Base-by-base conservation (phyloP, 2,797 vertebrate species). In the Delichon dasypus region DNA sequence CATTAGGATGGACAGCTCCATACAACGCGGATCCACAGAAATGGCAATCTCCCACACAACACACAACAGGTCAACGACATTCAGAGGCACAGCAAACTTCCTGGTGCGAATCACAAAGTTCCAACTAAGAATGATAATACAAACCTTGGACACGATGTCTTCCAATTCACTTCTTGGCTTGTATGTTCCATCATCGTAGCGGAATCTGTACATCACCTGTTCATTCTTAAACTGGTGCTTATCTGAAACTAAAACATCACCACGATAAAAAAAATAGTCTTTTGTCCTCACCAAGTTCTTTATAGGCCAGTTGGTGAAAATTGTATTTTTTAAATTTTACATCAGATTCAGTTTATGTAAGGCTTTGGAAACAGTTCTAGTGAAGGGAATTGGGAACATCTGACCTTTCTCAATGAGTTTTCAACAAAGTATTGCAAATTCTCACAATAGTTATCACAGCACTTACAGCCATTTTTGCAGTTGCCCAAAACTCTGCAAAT, bases 191-290 rank as follows among this genome's bases (percentile, higher is more conserved):
- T 99, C 99, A 3, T 99, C 99, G 1, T 99, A 99, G 76, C 99
- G 99, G 97, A 99, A 99, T 57, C 99, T 98, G 96, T 99, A 99
- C 97, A 99, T 97, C 90, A 99, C 99, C 97, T 99, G 99, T 94
- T 99, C 99, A 0, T 99, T 99, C 98, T 99, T 99, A 97, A 99
- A 99, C 97, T 99, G 99, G 95, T 99, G 99, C 94, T 99, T 99
- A 97, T 99, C 99, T 44, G 99, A 99, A 97, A 99, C 99, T 99
- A 93, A 85, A 97, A 93, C 15, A 74, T 19, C 47, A 85, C 8
- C 19, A 68, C 5, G 30, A 8, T 7, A 18, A 89, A 88, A 34
- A 96, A 83, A 88, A 81, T 26, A 4, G 21, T 36, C 58, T 85
- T 88, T 71, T 60, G 47, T 60, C 20, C 42, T 62, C 64, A 13